These are phyloP conservation scores for Phrynocephalus guinanensis DNA, from an alignment of 2,797 vertebrate species.

Conservation along the genomic window DNA sequence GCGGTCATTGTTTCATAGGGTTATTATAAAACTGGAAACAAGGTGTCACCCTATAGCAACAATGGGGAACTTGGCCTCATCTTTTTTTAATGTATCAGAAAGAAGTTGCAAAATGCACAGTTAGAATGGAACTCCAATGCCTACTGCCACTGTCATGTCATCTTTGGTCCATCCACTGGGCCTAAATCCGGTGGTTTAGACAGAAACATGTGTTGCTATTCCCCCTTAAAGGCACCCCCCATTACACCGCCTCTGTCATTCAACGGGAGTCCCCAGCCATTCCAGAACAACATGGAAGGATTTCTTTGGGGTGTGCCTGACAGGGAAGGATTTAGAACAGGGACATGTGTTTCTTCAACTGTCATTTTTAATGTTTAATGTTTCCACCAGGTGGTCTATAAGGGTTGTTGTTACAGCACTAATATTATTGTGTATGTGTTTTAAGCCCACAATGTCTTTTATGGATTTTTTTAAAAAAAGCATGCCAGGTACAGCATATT, in stretches of 20 bases:
- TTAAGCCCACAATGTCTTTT: slow-evolving; percentile 54
- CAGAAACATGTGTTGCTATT: background rate
- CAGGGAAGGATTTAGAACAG: slow-evolving; percentile 7
- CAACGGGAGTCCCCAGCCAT: background rate
- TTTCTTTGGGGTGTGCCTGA: background rate
- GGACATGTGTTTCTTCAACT: slow-evolving; percentile 50
- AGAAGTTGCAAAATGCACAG: background rate
- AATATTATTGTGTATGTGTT: slow-evolving; percentile 43
- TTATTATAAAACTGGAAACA: no score
- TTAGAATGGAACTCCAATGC: background rate
- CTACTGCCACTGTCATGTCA: background rate
- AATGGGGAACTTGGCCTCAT: no score
- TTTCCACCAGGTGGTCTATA: slow-evolving; percentile 64
- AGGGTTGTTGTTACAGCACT: slow-evolving; percentile 1
- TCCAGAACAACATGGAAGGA: background rate
- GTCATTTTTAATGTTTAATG: slow-evolving; percentile 68
- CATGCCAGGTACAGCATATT: slow-evolving; percentile 61
- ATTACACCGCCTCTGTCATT: background rate
- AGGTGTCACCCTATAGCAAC: no score
- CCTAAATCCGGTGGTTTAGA: background rate
- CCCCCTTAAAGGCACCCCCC: background rate
- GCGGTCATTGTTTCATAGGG: no score
- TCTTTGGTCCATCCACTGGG: background rate
- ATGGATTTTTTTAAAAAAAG: slow-evolving; percentile 32
- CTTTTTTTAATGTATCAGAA: no score